Evolutionary conservation across 35 echinoderm and acorn worm species (phyloP), one percentile per base, ranked within the genome.

Genomic region (Hemicentrotus pulcherrimus): DNA sequence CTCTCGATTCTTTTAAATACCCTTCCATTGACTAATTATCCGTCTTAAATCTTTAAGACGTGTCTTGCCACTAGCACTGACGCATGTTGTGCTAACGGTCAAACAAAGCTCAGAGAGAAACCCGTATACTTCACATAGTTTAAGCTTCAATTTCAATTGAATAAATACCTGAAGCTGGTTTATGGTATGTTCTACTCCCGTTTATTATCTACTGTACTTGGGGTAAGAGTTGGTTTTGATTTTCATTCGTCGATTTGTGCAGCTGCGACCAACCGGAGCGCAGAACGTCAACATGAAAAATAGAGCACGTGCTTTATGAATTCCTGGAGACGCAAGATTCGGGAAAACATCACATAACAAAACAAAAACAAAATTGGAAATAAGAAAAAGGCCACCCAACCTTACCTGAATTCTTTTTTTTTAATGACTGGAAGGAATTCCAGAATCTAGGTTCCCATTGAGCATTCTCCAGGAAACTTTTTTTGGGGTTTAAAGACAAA

Each of bases 211-310:
- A 22, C 65, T 78, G 65, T 78, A 78, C 28, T 78, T n/a, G 35
- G 65, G 22, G 22, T 78, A 78, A 78, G 88, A 47, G 32, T 90
- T 33, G n/a, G 88, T 90, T 90, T 90, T 90, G 88, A 90, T 90
- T 90, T 90, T 90, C 88, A 32, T 16, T 78, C 31, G 46, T 90
- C 32, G 31, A 90, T 90, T 90, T 90, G 32, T 90, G 88, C 88
- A 90, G 88, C 88, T 90, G 88, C 88, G 88, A 90, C 88, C 88
- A 45, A 90, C 88, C 88, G 88, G 88, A 90, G 88, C 88, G 88
- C 88, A 33, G 32, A 90, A 47, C 88, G 46, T 90, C 88, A 90
- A 90, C 88, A 90, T 90, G 88, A 47, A 45, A 90, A 90, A 90
- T 90, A 90, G 88, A 28, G 24, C 88, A 90, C 88, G 88, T 47